Evolutionary conservation across 2,113 vertebrate genomes (phyloP).

Genomic region (Ciconia stormi): DNA sequence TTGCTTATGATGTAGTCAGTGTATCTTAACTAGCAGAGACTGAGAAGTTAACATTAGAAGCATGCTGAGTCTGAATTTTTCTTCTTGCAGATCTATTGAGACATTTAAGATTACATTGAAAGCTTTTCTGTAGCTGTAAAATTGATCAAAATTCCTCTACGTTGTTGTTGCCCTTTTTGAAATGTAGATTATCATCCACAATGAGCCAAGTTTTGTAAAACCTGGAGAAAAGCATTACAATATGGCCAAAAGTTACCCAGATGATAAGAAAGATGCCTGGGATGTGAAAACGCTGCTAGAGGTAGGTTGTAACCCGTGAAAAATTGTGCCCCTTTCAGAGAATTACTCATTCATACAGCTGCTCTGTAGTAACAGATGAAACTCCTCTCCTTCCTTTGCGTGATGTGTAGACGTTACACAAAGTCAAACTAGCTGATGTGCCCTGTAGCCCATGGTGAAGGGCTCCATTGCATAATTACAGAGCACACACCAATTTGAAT

Average conservation of each 20-base stretch:
- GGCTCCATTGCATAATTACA: neutral
- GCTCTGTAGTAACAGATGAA: neutral
- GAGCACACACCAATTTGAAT: neutral
- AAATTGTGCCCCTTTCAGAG: neutral
- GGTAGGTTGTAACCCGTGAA: constrained; percentile 71
- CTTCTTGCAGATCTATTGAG: neutral
- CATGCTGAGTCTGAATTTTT: neutral
- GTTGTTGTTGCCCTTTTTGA: constrained; percentile 34
- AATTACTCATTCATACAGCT: neutral
- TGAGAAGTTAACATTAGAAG: neutral
- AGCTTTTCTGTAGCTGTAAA: neutral
- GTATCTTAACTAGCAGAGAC: neutral
- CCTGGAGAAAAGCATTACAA: constrained; percentile 84
- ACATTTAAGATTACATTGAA: neutral
- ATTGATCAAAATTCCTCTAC: neutral
- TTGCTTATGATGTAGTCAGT: neutral
- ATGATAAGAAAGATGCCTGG: constrained; percentile 85
- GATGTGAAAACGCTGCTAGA: constrained; percentile 94
- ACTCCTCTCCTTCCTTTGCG: neutral
- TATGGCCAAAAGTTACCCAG: constrained; percentile 85
- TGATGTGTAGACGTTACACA: neutral
- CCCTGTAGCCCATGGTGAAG: neutral
- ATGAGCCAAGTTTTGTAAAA: constrained; percentile 74
- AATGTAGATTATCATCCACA: constrained; percentile 93
- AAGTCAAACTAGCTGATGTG: neutral